Evolutionary conservation across 64 coral and sea anemone species (phyloP).

Genomic region (Montipora foliosa): DNA sequence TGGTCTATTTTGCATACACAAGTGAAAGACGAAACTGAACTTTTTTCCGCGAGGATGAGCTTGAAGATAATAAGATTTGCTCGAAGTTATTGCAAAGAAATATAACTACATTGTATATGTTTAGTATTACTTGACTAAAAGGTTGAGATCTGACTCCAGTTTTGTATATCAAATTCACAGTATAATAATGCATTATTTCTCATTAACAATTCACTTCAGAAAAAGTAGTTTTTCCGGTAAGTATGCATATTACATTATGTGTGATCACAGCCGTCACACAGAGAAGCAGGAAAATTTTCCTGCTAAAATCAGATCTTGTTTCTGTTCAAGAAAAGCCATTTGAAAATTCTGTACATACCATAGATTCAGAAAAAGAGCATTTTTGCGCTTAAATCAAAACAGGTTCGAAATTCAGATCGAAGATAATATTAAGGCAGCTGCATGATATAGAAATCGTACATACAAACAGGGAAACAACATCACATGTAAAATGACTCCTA

Average conservation of each 20-base stretch:
- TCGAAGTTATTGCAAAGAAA: too few species aligned
- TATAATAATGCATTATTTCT: background rate
- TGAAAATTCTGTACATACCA: too few species aligned
- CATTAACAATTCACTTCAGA: slow-evolving; percentile 10
- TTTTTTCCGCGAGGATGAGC: background rate
- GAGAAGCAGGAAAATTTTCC: slow-evolving; percentile 1
- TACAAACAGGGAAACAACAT: too few species aligned
- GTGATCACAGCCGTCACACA: background rate
- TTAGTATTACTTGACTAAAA: too few species aligned
- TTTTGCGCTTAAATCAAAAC: background rate
- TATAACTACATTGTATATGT: too few species aligned
- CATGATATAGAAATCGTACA: too few species aligned
- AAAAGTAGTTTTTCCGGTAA: background rate
- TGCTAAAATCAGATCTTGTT: background rate
- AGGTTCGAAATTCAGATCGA: background rate
- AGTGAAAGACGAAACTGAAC: background rate
- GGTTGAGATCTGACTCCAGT: too few species aligned
- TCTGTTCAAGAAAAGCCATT: background rate
- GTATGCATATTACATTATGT: background rate
- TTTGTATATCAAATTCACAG: background rate
- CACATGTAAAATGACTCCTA: background rate
- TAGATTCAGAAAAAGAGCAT: too few species aligned
- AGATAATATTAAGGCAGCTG: background rate
- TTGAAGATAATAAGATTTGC: background rate
- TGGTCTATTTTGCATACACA: background rate